These are phyloP conservation scores for Homarus americanus DNA, from an alignment of 1,140 invertebrate genomes.

Conservation along the genomic window DNA sequence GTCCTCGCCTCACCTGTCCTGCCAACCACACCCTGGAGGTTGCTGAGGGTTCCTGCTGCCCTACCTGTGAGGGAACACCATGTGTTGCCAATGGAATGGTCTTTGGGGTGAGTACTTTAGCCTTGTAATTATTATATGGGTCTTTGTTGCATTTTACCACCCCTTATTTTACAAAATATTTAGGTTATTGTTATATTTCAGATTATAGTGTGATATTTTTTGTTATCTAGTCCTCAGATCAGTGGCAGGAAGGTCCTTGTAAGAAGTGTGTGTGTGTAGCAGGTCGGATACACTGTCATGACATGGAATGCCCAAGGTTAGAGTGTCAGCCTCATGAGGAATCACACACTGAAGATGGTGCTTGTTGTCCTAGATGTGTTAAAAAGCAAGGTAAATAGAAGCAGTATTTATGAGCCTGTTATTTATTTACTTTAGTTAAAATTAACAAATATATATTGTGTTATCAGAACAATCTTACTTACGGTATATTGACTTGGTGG, in stretches of 20 bases:
- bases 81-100: slow-evolving; percentile 44
- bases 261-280: slow-evolving; percentile 51
- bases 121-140: neutral
- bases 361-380: slow-evolving; percentile 51
- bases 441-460: too few species aligned
- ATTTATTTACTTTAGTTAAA: too few species aligned
- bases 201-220: neutral
- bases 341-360: slow-evolving; percentile 36
- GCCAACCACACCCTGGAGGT: slow-evolving; percentile 54
- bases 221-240: slow-evolving; percentile 34
- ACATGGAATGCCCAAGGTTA: slow-evolving; percentile 23
- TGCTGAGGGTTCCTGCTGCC: slow-evolving; percentile 47
- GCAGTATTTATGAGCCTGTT: neutral
- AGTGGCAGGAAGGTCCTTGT: slow-evolving; percentile 48
- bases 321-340: slow-evolving; percentile 31
- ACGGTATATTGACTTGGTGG: too few species aligned
- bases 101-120: slow-evolving; percentile 14
- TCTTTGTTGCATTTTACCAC: too few species aligned
- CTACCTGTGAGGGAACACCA: slow-evolving; percentile 47
- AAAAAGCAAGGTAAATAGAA: slow-evolving; percentile 50
- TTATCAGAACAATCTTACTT: too few species aligned
- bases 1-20: slow-evolving; percentile 54
- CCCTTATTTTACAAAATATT: too few species aligned
- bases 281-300: slow-evolving; percentile 34
- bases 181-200: too few species aligned